Base-by-base conservation (phyloP, 2,888 invertebrate genomes). In the Brassicogethes aeneus region DNA sequence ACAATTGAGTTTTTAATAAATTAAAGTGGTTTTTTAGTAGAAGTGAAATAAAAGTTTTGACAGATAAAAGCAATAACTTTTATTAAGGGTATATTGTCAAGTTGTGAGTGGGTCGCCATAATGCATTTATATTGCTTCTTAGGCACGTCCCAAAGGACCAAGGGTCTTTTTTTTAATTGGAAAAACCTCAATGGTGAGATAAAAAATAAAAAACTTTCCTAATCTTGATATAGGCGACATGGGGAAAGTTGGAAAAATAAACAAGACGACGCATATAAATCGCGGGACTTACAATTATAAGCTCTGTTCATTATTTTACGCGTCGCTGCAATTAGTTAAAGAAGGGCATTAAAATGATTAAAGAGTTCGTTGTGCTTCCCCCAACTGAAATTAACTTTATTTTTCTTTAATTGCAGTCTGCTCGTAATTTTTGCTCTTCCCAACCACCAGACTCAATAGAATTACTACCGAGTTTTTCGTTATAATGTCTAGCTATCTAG, bases 131-230 rank as follows among this genome's bases (percentile, higher is more conserved):
- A 57, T 50, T 47, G 53, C 48, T 44, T 13, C 14, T 32, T 32
- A 10, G 14, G 8, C 12, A 13, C 10, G 10, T 12, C 48, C 16
- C 42, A 12, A 34, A 42, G 50, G 54, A 51, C 45, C 29, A 37
- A 46, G 49, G 57, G 57, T 55, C 47, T 51, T 52, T 57, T 62
- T 65, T 63, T 66, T 65, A 67, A 67, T 67, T 68, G 66, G 60
- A 56, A 60, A 61, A 65, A 64, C 64, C 68, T 65, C 66, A 55
- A 62, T 60, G 66, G 66, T 61, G 56, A 62, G 56, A 66, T 68
- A 65, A 68, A 66, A 64, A 60, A 61, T 62, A 65, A 61, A 60
- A 63, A 56, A 61, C 55, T 59, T 56, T 32, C 14, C 54, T 58
- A 60, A 61, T 62, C 52, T 51, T 52, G 56, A 54, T 61, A 62